Evolutionary conservation across 2,113 vertebrate species (phyloP), one percentile per base, ranked within the genome.

Genomic region (Pelecanoides urinatrix): DNA sequence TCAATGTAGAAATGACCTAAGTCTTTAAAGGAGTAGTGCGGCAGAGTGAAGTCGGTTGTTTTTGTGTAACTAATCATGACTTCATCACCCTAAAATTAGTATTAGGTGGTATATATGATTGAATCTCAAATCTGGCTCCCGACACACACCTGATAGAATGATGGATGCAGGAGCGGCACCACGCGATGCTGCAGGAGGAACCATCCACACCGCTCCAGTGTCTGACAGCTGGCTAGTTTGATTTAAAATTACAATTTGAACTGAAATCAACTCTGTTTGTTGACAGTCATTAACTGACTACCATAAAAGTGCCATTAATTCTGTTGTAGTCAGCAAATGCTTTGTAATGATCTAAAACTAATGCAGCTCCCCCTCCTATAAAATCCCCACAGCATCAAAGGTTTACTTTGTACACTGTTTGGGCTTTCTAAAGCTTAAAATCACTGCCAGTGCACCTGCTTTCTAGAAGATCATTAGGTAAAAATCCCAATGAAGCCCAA

Each of bases 401-500:
- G 93, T 97, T 98, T 97, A 92, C 94, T 98, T 95, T 96, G 86
- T 92, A 97, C 75, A 86, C 63, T 93, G 75, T 92, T 86, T 84
- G 72, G 79, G 82, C 93, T 98, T 97, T 97, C 76, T 94, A 88
- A 96, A 96, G 92, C 91, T 89, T 97, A 93, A 95, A 95, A 94
- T 92, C 56, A 79, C 85, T 97, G 97, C 97, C 97, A 98, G 75
- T 85, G 92, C 98, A 98, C 96, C 97, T 98, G 98, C 94, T 76
- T 98, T 97, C 94, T 90, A 94, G 88, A 96, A 97, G 96, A 98
- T 94, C 94, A 97, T 98, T 98, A 97, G 95, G 95, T 98, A 97
- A 97, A 98, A 97, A 86, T 97, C 97, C 97, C 98, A 97, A 85
- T 4, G 87, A 93, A 97, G 82, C 93, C 94, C 53, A 95, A 92